A percentile compares a stretch with the other conserved stretches of the same genome.
Evolutionary conservation across 2,888 invertebrate species (phyloP).

Genomic region (Lithophane socia): DNA sequence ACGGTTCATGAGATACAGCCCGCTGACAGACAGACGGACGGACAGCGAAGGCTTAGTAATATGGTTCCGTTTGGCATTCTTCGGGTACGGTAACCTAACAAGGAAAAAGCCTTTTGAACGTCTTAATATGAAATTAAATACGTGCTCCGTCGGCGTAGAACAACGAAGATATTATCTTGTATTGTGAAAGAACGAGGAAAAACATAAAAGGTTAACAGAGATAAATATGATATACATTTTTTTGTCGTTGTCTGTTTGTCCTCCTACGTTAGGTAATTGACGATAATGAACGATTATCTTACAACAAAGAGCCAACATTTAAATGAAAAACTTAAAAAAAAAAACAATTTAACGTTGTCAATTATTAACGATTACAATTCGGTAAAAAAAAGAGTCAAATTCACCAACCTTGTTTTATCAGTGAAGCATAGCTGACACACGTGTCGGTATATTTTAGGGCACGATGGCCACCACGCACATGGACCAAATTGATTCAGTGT

Average conservation of each 20-base stretch:
- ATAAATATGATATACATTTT: neutral
- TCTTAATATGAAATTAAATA: constrained; percentile 54
- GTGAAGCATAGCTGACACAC: no score
- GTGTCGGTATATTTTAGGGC: no score
- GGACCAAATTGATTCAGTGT: no score
- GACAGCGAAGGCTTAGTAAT: no score
- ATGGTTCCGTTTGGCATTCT: no score
- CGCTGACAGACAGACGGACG: no score
- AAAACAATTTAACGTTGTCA: neutral
- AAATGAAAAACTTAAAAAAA: neutral
- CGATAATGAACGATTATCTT: neutral
- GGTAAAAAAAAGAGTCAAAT: neutral
- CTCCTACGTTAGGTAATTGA: neutral
- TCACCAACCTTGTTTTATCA: neutral
- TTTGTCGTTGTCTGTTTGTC: neutral
- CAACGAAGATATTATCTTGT: constrained; percentile 12
- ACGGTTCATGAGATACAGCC: no score
- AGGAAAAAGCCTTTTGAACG: constrained; percentile 24
- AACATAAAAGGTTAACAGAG: neutral
- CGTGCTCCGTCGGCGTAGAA: constrained; percentile 37
- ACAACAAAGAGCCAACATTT: no score
- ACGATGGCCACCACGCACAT: no score
- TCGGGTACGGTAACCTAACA: neutral
- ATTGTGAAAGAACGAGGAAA: neutral
- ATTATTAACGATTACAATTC: neutral